Conservation (phyloP, 1,140 invertebrate genomes). For the Cylas formicarius region DNA sequence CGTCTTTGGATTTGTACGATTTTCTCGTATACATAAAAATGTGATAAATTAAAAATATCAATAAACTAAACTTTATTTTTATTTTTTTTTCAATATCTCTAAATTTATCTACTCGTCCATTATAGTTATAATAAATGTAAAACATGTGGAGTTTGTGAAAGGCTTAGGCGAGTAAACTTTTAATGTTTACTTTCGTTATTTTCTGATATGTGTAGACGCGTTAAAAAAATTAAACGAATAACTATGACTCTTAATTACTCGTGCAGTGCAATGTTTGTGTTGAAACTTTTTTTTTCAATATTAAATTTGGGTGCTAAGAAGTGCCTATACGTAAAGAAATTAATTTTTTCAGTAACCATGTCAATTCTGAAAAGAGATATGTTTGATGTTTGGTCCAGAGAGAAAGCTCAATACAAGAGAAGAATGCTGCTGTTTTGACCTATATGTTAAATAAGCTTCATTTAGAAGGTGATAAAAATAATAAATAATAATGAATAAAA, state of each 20-base stretch:
- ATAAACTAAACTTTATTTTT: too few species aligned
- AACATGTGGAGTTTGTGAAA: too few species aligned
- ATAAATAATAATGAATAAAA: not conserved
- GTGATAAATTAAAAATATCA: too few species aligned
- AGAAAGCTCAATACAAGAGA: not conserved
- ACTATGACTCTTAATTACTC: too few species aligned
- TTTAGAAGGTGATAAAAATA: not conserved
- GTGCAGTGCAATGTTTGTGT: not conserved
- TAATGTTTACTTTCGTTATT: not conserved
- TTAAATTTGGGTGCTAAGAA: conserved; percentile 6
- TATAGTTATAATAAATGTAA: too few species aligned
- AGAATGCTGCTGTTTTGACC: conserved; percentile 3
- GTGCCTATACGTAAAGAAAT: not conserved
- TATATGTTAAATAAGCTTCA: not conserved
- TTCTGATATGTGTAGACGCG: not conserved
- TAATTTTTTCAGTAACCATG: conserved; percentile 5
- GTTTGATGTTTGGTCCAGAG: not conserved
- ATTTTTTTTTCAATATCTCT: too few species aligned
- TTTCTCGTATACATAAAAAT: too few species aligned
- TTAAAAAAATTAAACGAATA: not conserved
- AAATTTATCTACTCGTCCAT: too few species aligned
- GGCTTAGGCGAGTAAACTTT: too few species aligned
- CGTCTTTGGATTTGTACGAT: too few species aligned
- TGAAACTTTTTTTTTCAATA: conserved; percentile 1
- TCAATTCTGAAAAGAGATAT: too few species aligned